Conservation (phyloP, 2,888 invertebrate genomes). For the Autographa pulchrina region DNA sequence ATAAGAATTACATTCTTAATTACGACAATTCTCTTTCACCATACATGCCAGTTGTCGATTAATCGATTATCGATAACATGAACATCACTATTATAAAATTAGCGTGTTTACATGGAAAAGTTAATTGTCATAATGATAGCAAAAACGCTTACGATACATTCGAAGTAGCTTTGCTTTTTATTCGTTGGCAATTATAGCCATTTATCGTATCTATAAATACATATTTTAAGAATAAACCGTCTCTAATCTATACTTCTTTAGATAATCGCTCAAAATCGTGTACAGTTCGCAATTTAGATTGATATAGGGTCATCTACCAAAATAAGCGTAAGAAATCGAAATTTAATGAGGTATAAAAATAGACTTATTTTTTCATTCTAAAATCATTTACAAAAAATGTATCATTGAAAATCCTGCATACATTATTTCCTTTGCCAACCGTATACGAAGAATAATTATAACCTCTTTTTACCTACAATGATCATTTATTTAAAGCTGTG, state of each 20-base stretch:
- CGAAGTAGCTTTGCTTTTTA: not conserved
- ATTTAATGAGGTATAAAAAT: no score
- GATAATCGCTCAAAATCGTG: not conserved
- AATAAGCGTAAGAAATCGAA: not conserved
- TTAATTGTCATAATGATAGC: not conserved
- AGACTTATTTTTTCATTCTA: no score
- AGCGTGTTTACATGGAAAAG: not conserved
- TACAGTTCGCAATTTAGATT: not conserved
- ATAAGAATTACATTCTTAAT: not conserved
- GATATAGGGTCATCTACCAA: not conserved
- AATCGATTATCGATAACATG: not conserved
- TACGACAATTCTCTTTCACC: not conserved
- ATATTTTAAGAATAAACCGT: not conserved
- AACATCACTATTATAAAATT: not conserved
- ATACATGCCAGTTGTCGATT: not conserved
- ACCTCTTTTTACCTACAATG: not conserved
- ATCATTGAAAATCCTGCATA: not conserved
- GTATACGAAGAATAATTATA: not conserved
- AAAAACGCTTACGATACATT: not conserved
- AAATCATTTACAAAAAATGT: no score
- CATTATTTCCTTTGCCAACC: not conserved
- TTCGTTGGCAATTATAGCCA: not conserved
- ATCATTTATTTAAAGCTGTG: slow-evolving; percentile 43
- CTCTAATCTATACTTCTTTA: not conserved
- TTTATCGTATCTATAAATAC: slow-evolving; percentile 5